Conservation (phyloP, 2,888 invertebrate genomes). For the Dasysyrphus albostriatus region DNA sequence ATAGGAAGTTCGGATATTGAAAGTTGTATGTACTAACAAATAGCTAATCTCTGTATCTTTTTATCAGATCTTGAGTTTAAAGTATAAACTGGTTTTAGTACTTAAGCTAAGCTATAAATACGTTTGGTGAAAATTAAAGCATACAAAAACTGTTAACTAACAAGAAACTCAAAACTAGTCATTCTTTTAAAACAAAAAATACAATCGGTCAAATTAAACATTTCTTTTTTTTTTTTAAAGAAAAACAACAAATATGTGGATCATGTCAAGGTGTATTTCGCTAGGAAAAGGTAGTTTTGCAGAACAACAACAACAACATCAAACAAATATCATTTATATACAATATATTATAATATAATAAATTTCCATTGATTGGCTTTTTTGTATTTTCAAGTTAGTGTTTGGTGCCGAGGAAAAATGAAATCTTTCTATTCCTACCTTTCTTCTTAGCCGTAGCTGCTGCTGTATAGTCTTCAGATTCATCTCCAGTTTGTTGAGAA, state of each 20-base stretch:
- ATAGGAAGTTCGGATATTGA: too few relatives aligned
- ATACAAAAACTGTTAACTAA: not conserved
- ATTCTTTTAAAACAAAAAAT: not conserved
- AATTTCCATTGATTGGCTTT: slow-evolving; percentile 60
- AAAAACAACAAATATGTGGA: slow-evolving; percentile 69
- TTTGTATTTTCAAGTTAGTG: slow-evolving; percentile 79
- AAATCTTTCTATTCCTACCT: slow-evolving; percentile 90
- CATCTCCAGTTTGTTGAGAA: slow-evolving; percentile 49
- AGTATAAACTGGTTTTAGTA: too few relatives aligned
- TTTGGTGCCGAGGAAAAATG: slow-evolving; percentile 90
- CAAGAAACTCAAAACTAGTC: not conserved
- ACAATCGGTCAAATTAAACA: slow-evolving; percentile 23
- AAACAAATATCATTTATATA: slow-evolving; percentile 30
- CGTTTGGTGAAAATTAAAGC: not conserved
- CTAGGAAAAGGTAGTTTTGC: slow-evolving; percentile 48
- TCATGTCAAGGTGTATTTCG: slow-evolving; percentile 69
- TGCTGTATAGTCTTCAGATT: slow-evolving; percentile 78
- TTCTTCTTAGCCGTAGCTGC: slow-evolving; percentile 85
- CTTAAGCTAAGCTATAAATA: not conserved
- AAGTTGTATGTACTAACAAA: too few relatives aligned
- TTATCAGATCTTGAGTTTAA: too few relatives aligned
- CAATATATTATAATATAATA: slow-evolving; percentile 15
- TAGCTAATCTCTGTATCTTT: too few relatives aligned
- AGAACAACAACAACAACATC: slow-evolving; percentile 54
- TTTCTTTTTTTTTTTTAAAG: slow-evolving; percentile 51